Conservation (phyloP, 1,140 invertebrate species). For the Aethina tumida region DNA sequence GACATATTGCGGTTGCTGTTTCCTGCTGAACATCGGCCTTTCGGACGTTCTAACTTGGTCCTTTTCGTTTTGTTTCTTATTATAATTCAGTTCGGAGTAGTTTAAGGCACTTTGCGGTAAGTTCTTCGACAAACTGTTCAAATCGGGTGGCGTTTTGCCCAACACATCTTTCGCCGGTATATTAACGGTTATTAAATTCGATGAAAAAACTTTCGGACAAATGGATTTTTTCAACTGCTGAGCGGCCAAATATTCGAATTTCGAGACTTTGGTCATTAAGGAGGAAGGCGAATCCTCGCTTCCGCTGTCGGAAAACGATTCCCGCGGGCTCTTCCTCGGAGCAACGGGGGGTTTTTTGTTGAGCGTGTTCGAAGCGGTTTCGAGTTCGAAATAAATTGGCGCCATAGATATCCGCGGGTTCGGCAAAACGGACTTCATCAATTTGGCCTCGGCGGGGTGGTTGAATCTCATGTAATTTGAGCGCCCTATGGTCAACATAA, state of each 20-base stretch:
- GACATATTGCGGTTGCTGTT: conserved; percentile 31
- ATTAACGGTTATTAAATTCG: conserved; percentile 64
- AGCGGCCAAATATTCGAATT: conserved; percentile 47
- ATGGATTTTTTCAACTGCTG: conserved; percentile 40
- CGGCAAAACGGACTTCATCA: conserved; percentile 70
- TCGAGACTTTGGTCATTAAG: conserved; percentile 50
- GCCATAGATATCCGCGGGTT: conserved; percentile 68
- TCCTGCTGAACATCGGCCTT: conserved; percentile 25
- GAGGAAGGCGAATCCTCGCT: conserved; percentile 39
- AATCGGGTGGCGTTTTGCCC: conserved; percentile 46
- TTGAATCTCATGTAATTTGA: conserved; percentile 86
- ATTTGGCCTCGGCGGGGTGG: conserved; percentile 75
- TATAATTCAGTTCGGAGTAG: conserved; percentile 30
- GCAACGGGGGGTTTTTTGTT: conserved; percentile 42
- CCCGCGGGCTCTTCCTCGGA: conserved; percentile 33
- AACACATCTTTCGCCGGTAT: conserved; percentile 70
- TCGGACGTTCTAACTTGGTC: conserved; percentile 17
- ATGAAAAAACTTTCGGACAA: conserved; percentile 68
- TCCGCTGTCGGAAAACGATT: conserved; percentile 41
- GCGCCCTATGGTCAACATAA: conserved; percentile 77
- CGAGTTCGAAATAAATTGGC: conserved; percentile 47
- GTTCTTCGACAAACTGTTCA: conserved; percentile 32
- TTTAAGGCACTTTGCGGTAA: conserved; percentile 33
- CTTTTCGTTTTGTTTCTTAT: conserved; percentile 32
- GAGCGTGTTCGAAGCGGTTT: conserved; percentile 32